Percentiles rank a stretch among this genome's conserved stretches.
phyloP scores from a whole-genome alignment of 2,797 vertebrate genomes.

The Artibeus lituratus region DNA sequence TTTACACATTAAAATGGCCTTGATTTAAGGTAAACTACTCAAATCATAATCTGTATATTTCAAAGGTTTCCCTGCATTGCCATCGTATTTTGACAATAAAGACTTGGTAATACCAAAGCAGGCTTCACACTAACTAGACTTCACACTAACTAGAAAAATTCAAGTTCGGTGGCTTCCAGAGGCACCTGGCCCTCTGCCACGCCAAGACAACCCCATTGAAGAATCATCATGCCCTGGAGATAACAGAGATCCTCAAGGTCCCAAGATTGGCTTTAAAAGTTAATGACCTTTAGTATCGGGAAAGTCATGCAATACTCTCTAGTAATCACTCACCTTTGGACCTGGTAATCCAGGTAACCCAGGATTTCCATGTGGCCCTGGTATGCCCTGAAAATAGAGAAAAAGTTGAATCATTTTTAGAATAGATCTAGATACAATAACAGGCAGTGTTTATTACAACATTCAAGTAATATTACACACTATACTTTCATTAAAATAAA shows the following conservation, averaged over 20 bases:
- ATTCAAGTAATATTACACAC: background rate
- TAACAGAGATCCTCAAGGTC: background rate
- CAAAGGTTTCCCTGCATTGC: background rate
- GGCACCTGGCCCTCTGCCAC: background rate
- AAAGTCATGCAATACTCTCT: background rate
- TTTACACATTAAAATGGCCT: background rate
- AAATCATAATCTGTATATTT: background rate
- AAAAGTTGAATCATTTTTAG: background rate
- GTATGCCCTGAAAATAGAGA: slow-evolving; percentile 86
- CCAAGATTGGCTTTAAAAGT: background rate
- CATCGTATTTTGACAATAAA: background rate
- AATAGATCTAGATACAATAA: background rate
- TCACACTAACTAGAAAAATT: background rate
- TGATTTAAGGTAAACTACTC: background rate
- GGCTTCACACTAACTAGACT: background rate
- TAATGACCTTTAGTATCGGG: background rate
- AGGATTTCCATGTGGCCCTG: slow-evolving; percentile 93
- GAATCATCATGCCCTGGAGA: background rate
- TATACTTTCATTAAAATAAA: background rate
- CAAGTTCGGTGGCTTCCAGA: background rate
- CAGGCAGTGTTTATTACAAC: background rate
- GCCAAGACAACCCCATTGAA: background rate
- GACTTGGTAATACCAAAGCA: background rate
- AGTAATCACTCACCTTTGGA: slow-evolving; percentile 88
- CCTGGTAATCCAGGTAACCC: slow-evolving; percentile 92